These are phyloP conservation scores for Drosophila flavopinicola DNA, from an alignment of 2,888 invertebrate species.

Conservation along the genomic window DNA sequence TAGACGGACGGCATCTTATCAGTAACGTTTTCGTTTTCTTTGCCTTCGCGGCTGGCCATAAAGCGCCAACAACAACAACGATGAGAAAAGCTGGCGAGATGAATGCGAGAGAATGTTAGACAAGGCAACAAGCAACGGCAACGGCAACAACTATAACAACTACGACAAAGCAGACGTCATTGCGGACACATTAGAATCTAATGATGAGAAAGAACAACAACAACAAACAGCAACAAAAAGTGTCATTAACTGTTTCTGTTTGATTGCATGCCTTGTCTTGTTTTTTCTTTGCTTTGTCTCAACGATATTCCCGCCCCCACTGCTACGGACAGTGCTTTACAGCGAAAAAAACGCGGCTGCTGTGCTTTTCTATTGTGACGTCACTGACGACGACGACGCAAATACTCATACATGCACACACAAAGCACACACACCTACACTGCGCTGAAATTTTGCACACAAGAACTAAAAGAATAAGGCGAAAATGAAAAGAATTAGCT, in stretches of 20 bases:
- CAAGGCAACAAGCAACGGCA: slow-evolving; percentile 17
- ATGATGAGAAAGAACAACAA: slow-evolving; percentile 5
- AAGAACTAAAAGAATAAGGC: slow-evolving; percentile 31
- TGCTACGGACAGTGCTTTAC: not conserved
- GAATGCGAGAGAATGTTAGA: slow-evolving; percentile 43
- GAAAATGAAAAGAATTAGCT: slow-evolving; percentile 32
- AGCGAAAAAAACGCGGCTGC: slow-evolving; percentile 40
- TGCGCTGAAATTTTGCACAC: slow-evolving; percentile 45
- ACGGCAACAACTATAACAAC: slow-evolving; percentile 13
- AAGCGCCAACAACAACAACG: slow-evolving; percentile 44
- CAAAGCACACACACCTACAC: slow-evolving; percentile 12
- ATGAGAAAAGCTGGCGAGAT: slow-evolving; percentile 49
- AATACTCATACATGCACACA: slow-evolving; percentile 56
- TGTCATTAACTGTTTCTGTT: slow-evolving; percentile 23
- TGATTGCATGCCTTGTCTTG: slow-evolving; percentile 24
- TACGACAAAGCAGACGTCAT: slow-evolving; percentile 43
- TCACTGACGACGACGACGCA: slow-evolving; percentile 68
- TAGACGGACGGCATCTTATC: slow-evolving; percentile 53
- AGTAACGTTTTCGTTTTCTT: slow-evolving; percentile 62
- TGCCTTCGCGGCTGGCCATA: slow-evolving; percentile 49
- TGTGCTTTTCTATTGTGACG: slow-evolving; percentile 77
- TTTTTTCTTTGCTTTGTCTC: slow-evolving; percentile 38
- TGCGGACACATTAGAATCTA: slow-evolving; percentile 12
- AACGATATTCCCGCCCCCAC: slow-evolving; percentile 14
- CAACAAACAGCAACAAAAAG: slow-evolving; percentile 9